Evolutionary conservation across 1,140 invertebrate genomes (phyloP).

Genomic region (Druon quercuslanigerum): DNA sequence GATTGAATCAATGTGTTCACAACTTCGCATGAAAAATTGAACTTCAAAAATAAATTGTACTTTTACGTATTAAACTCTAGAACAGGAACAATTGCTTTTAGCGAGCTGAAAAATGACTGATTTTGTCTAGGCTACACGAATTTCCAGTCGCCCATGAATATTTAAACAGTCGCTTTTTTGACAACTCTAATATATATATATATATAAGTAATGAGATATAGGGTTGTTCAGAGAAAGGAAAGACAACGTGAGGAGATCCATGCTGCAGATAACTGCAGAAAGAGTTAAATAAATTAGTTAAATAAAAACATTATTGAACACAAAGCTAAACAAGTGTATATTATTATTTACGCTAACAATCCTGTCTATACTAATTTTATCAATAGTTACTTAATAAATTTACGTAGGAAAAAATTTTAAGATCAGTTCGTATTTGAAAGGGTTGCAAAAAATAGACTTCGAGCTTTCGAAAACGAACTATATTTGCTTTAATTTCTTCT

Average conservation of each 20-base stretch:
- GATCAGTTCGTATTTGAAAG: neutral
- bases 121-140: too few relatives aligned
- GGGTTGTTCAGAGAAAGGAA: neutral
- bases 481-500: neutral
- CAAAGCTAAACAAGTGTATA: neutral
- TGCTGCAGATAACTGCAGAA: neutral
- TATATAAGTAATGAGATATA: neutral
- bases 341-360: neutral
- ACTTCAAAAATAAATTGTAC: too few relatives aligned
- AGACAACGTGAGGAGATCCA: neutral
- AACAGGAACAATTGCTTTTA: too few relatives aligned
- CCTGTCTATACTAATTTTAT: conserved; percentile 16
- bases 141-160: too few relatives aligned
- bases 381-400: conserved; percentile 11
- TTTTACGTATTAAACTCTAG: too few relatives aligned
- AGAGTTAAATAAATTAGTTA: conserved; percentile 9
- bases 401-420: neutral
- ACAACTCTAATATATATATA: neutral
- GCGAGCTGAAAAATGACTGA: too few relatives aligned
- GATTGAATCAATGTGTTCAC: too few relatives aligned
- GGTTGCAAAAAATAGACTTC: neutral
- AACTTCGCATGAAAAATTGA: too few relatives aligned
- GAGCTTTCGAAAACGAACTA: neutral
- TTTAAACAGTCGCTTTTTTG: too few relatives aligned
- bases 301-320: neutral